Evolutionary conservation across 2,113 vertebrate species (phyloP).

Genomic region (Amblyornis subalaris): DNA sequence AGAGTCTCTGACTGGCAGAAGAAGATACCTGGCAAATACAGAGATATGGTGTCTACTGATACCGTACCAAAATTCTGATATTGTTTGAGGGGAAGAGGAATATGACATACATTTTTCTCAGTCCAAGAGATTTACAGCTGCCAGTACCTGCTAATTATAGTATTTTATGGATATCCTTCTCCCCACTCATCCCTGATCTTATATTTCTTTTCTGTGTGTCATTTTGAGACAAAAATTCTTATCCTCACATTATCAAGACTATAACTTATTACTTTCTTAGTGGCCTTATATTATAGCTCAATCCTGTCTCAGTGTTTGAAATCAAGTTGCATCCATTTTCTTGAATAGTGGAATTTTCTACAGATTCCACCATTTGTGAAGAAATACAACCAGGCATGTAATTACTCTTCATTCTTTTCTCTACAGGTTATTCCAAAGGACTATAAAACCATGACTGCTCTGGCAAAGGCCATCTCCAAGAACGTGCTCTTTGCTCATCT

Average conservation of each 20-base stretch:
- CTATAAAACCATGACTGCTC: conserved; percentile 97
- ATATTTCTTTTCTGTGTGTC: background rate
- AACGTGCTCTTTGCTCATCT: conserved; percentile 96
- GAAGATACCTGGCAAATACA: background rate
- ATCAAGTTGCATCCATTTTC: background rate
- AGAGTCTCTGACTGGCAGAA: background rate
- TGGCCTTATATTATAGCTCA: background rate
- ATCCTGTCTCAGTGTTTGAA: background rate
- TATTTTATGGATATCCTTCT: background rate
- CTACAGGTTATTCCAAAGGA: conserved; percentile 96
- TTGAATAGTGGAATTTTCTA: background rate
- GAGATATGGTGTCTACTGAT: background rate
- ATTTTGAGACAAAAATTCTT: background rate
- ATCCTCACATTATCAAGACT: background rate
- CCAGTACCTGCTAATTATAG: background rate
- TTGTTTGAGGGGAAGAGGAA: background rate
- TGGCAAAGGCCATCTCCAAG: conserved; percentile 96
- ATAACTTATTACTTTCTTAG: background rate
- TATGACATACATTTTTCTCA: background rate
- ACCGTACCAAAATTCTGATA: background rate
- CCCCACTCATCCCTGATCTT: background rate
- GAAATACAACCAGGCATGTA: background rate
- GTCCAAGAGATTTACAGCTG: background rate
- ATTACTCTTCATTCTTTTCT: background rate
- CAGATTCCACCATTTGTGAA: background rate